phyloP scores from a whole-genome alignment of 23 tunicate genomes.

The Phallusia fumigata region DNA sequence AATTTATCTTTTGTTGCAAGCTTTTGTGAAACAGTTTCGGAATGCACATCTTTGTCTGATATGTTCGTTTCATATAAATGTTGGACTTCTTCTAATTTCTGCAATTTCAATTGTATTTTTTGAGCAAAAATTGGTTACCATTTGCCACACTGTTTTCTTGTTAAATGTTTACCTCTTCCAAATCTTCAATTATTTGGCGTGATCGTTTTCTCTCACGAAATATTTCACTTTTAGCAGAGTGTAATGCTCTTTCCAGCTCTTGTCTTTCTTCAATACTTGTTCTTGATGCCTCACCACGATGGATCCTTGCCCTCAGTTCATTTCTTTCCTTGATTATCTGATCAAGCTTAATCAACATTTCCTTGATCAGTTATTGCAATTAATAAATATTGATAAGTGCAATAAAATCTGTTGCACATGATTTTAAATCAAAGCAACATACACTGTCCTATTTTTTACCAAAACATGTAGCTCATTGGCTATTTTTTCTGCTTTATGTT shows the following conservation, averaged over 20 bases:
- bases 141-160: background rate
- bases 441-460: no score
- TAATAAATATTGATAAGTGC: no score
- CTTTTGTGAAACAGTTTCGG: background rate
- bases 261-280: slow-evolving; percentile 72
- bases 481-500: no score
- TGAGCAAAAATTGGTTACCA: background rate
- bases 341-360: slow-evolving; percentile 19
- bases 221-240: slow-evolving; percentile 47
- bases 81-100: background rate
- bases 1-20: background rate
- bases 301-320: slow-evolving; percentile 58
- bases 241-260: slow-evolving; percentile 70
- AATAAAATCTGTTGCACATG: no score
- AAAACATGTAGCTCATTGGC: no score
- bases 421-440: no score
- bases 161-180: slow-evolving; percentile 50
- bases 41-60: background rate
- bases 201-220: slow-evolving; percentile 60
- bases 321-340: slow-evolving; percentile 58
- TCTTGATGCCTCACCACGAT: slow-evolving; percentile 75
- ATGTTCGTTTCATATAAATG: background rate
- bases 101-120: background rate
- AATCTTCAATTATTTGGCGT: slow-evolving; percentile 61
- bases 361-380: no score